Evolutionary conservation across 2,797 vertebrate genomes (phyloP), one percentile per base, ranked within the genome.

Genomic region (Argentina silus): DNA sequence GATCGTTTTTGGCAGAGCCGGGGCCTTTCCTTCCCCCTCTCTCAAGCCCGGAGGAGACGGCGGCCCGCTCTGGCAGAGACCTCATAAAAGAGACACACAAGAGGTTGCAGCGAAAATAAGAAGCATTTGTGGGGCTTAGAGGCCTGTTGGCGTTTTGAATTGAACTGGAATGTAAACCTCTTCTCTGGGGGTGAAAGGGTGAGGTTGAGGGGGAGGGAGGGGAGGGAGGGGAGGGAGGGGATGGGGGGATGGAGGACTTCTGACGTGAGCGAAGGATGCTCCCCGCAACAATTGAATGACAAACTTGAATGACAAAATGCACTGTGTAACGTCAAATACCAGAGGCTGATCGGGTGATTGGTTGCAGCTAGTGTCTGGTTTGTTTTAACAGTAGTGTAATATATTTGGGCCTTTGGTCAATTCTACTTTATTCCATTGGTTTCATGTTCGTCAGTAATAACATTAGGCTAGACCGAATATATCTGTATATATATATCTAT

Each of bases 51-150:
- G 81, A 83, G 82, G 86, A 78, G 85, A 72, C 83, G 71, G 86
- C 83, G 71, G 86, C 76, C 86, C 76, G 60, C 78, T 90, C 86
- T 91, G 84, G 88, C 88, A 89, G 85, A 87, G 83, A 61, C 69
- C 79, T 87, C 75, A 81, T 83, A 87, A 87, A 88, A 89, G 83
- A 91, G 88, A 91, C 85, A 86, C 14, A 66, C 78, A 82, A 36
- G 86, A 86, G 85, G 71, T 83, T 87, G 78, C 82, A 87, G 78
- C 81, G 87, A 93, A 93, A 93, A 92, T 90, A 87, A 91, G 87
- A 91, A 91, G 88, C 88, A 87, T 90, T 93, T 88, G 88, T 91
- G 89, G 85, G 83, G 88, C 87, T 88, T 81, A 78, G 89, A 85
- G 86, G 85, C 76, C 83, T 87, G 75, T 78, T 93, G 87, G 87